phyloP scores from a whole-genome alignment of 2,888 invertebrate genomes.

The Hydropsyche betteni region DNA sequence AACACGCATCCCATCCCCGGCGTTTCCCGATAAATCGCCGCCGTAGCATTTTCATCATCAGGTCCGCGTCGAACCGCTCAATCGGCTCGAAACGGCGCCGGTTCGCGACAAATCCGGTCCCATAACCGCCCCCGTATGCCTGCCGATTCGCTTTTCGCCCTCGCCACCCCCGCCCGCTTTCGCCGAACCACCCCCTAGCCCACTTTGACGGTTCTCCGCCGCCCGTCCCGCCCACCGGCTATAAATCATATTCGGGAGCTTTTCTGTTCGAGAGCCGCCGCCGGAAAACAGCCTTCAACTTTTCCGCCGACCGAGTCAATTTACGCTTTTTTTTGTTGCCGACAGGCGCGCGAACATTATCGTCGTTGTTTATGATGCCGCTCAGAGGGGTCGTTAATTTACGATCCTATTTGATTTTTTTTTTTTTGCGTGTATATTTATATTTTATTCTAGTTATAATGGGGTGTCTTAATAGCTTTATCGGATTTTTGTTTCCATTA shows the following conservation, averaged over 20 bases:
- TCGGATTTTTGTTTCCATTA: neutral
- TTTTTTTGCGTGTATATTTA: conserved; percentile 3
- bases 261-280: conserved; percentile 29
- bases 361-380: conserved; percentile 39
- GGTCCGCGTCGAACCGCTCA: conserved; percentile 7
- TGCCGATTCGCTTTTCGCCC: neutral
- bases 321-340: conserved; percentile 33
- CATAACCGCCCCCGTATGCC: neutral
- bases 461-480: too few relatives aligned
- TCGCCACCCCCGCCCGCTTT: neutral
- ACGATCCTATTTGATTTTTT: conserved; percentile 14
- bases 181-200: too few relatives aligned
- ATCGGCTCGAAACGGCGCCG: conserved; percentile 23
- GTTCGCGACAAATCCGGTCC: conserved; percentile 22
- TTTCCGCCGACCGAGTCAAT: conserved; percentile 29
- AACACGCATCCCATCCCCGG: neutral
- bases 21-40: conserved; percentile 5
- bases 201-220: too few relatives aligned
- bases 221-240: neutral
- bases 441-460: neutral
- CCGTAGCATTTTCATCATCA: conserved; percentile 3
- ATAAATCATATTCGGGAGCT: conserved; percentile 32
- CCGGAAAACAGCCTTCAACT: conserved; percentile 32
- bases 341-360: conserved; percentile 38
- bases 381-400: conserved; percentile 30